Conservation (phyloP, 2,888 invertebrate genomes). For the Caenorhabditis sp. region DNA sequence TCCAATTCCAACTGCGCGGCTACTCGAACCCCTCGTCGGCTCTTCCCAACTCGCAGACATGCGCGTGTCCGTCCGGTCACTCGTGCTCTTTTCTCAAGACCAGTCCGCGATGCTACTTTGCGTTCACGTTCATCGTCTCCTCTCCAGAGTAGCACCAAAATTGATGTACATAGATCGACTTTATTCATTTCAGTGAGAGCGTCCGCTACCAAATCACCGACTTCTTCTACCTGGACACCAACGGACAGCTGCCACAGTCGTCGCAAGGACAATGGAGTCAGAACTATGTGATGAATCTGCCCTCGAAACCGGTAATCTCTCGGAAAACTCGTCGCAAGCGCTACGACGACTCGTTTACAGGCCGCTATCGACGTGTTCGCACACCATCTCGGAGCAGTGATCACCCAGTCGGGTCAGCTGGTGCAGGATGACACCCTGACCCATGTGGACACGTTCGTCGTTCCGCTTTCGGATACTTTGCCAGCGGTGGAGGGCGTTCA, state of each 20-base stretch:
- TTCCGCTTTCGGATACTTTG: slow-evolving; percentile 61
- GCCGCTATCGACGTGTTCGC: slow-evolving; percentile 73
- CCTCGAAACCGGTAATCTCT: slow-evolving; percentile 57
- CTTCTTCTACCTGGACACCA: slow-evolving; percentile 54
- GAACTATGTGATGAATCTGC: slow-evolving; percentile 60
- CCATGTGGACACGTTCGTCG: slow-evolving; percentile 73
- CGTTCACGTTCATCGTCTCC: slow-evolving; percentile 66
- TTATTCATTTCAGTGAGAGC: slow-evolving; percentile 40
- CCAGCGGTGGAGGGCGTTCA: slow-evolving; percentile 61
- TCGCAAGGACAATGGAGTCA: slow-evolving; percentile 56
- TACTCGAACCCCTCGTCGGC: slow-evolving; percentile 59
- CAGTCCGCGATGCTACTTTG: slow-evolving; percentile 59
- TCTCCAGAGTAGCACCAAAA: slow-evolving; percentile 55
- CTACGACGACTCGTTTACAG: too few species aligned
- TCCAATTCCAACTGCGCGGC: slow-evolving; percentile 66
- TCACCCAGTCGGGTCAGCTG: slow-evolving; percentile 59
- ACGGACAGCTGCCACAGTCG: slow-evolving; percentile 59
- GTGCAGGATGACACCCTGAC: slow-evolving; percentile 66
- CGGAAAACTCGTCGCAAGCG: background rate
- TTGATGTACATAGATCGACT: background rate
- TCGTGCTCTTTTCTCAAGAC: slow-evolving; percentile 58
- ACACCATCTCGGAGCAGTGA: slow-evolving; percentile 73
- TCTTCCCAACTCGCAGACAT: slow-evolving; percentile 60
- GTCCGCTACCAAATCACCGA: slow-evolving; percentile 62
- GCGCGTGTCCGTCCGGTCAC: slow-evolving; percentile 59